Evolutionary conservation across 2,888 invertebrate species (phyloP), one percentile per base, ranked within the genome.

Genomic region (Galerucella nymphaeae): DNA sequence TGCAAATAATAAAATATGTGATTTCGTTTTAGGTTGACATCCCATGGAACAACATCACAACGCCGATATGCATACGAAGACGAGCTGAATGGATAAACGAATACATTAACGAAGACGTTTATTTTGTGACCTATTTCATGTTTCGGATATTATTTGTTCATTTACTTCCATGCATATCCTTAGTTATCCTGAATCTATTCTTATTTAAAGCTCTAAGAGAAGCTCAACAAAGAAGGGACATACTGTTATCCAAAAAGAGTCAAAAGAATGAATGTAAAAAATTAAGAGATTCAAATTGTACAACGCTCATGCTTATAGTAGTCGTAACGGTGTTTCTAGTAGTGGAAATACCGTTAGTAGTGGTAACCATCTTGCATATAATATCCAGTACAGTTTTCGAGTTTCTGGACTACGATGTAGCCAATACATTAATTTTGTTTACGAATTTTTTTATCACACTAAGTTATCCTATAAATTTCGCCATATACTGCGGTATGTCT

Each of bases 401-500:
- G 13, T 92, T 94, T 77, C 85, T 95, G 62, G 92, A 95, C 86
- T 95, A 95, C 82, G 89, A 92, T 77, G 90, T 94, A 66, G 94
- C 94, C 16, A 94, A 94, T 83, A 90, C 93, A 23, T 89, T 94
- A 75, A 93, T 95, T 71, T 85, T 94, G 75, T 91, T 96, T 83
- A 95, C 95, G 13, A 97, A 97, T 88, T 96, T 97, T 87, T 93
- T 96, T 85, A 94, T 98, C 74, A 93, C 96, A 72, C 90, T 96
- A 53, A 95, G 95, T 62, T 97, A 97, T 86, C 96, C 96, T 13
- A 93, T 97, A 72, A 97, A 97, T 86, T 97, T 98, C 83, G 97
- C 96, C 74, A 96, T 97, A 78, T 98, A 98, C 84, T 97, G 97
- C 85, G 96, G 96, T 23, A 98, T 98, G 98, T 96, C 96, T 45